A percentile compares a stretch with the other conserved stretches of the same genome.
Evolutionary conservation across 2,888 invertebrate species (phyloP).

Genomic region (Campaea margaritaria): DNA sequence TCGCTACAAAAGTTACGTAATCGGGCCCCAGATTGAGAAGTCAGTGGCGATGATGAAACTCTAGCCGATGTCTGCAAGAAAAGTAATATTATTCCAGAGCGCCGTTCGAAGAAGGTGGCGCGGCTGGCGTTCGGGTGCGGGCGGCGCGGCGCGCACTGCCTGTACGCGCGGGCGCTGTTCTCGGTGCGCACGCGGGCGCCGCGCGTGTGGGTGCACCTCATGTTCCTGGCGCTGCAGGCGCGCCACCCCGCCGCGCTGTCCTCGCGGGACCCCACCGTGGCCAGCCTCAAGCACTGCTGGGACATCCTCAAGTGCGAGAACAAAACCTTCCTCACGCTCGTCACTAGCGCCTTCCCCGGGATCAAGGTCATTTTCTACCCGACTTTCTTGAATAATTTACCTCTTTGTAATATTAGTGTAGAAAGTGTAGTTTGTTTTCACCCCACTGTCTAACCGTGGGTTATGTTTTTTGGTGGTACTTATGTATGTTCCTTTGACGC

Average conservation of each 20-base stretch:
- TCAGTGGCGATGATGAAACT: too few species aligned
- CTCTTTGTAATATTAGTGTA: too few species aligned
- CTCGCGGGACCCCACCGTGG: conserved; percentile 92
- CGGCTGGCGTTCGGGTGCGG: conserved; percentile 96
- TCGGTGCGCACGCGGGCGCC: conserved; percentile 92
- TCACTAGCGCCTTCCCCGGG: conserved; percentile 97
- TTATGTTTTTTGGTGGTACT: too few species aligned
- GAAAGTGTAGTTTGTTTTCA: too few species aligned
- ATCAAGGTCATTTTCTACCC: conserved; percentile 86
- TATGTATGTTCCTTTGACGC: too few species aligned
- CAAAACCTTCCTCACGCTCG: conserved; percentile 94
- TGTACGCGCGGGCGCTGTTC: conserved; percentile 92
- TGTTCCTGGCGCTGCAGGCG: conserved; percentile 97
- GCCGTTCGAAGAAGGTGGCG: conserved; percentile 94
- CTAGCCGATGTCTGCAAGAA: too few species aligned
- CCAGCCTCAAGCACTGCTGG: conserved; percentile 96
- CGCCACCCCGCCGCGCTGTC: conserved; percentile 91
- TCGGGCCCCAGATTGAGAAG: too few species aligned
- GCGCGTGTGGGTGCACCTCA: conserved; percentile 97
- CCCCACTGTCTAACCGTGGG: too few species aligned
- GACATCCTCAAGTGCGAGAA: conserved; percentile 96
- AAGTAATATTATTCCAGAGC: conserved; percentile 79
- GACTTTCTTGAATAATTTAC: too few species aligned
- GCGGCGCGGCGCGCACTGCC: conserved; percentile 94
- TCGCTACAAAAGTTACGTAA: too few species aligned